These are phyloP conservation scores for Cyclargus thomasi DNA, from an alignment of 1,140 invertebrate genomes.

Conservation along the genomic window DNA sequence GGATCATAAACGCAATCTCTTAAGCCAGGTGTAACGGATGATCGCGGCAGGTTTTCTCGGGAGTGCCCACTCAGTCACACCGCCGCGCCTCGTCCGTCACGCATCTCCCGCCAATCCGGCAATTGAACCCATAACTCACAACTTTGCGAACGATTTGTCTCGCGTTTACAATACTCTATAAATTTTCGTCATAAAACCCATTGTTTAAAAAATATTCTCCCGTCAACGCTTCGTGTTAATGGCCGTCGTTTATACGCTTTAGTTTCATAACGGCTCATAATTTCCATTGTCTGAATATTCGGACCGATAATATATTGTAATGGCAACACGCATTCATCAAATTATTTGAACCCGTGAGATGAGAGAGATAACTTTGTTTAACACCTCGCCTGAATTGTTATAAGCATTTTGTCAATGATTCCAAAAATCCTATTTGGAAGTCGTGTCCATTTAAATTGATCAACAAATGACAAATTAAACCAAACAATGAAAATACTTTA, in stretches of 20 bases:
- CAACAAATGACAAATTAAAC: too few relatives aligned
- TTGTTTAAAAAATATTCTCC: conserved; percentile 22
- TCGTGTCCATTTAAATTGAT: too few relatives aligned
- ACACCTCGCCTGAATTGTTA: neutral
- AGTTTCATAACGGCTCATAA: conserved; percentile 8
- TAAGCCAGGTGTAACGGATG: conserved; percentile 11
- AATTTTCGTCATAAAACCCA: conserved; percentile 24
- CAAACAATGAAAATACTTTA: too few relatives aligned
- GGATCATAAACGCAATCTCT: conserved; percentile 12
- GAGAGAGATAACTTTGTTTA: neutral
- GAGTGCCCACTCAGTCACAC: conserved; percentile 28
- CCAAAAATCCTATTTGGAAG: too few relatives aligned
- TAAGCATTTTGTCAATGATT: too few relatives aligned
- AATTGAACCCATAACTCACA: conserved; percentile 30
- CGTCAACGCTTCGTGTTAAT: conserved; percentile 14
- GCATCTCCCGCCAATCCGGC: conserved; percentile 23
- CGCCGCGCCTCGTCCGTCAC: conserved; percentile 28
- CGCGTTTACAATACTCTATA: conserved; percentile 29
- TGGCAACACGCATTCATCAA: neutral
- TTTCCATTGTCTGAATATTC: conserved; percentile 3
- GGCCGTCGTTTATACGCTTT: conserved; percentile 10
- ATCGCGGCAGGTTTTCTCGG: neutral
- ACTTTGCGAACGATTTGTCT: conserved; percentile 29
- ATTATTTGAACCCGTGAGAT: neutral
- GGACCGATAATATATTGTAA: neutral